Evolutionary conservation across 2,888 invertebrate species (phyloP).

Genomic region (Apodemia zela): DNA sequence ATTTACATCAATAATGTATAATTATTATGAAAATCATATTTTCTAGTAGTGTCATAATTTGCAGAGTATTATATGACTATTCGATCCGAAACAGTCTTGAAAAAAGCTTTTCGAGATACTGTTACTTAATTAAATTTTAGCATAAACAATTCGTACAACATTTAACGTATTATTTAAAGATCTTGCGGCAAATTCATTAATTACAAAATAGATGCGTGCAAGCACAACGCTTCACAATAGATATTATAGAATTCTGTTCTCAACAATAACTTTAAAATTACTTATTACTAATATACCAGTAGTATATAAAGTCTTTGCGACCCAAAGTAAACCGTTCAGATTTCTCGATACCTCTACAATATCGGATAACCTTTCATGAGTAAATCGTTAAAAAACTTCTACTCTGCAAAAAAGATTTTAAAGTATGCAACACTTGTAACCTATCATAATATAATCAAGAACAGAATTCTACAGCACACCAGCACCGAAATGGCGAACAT

Average conservation of each 20-base stretch:
- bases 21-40: too few species aligned
- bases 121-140: slow-evolving; percentile 1
- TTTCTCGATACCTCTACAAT: too few species aligned
- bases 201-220: slow-evolving; percentile 36
- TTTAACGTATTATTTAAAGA: background rate
- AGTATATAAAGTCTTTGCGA: too few species aligned
- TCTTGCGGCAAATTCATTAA: slow-evolving; percentile 14
- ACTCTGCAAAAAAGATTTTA: too few species aligned
- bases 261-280: slow-evolving; percentile 26
- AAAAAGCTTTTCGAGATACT: background rate
- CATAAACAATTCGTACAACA: background rate
- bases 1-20: too few species aligned
- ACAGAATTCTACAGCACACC: slow-evolving; percentile 47
- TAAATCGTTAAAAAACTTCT: too few species aligned
- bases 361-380: too few species aligned
- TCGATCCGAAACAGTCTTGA: background rate
- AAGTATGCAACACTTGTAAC: too few species aligned
- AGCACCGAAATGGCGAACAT: slow-evolving; percentile 55
- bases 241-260: slow-evolving; percentile 44
- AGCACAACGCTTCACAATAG: slow-evolving; percentile 47
- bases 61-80: slow-evolving; percentile 4
- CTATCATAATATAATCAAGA: slow-evolving; percentile 35
- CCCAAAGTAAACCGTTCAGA: too few species aligned
- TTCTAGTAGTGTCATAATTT: background rate
- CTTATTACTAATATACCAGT: too few species aligned